phyloP scores from a whole-genome alignment of 2,888 invertebrate species.

The Itoplectis maculator region DNA sequence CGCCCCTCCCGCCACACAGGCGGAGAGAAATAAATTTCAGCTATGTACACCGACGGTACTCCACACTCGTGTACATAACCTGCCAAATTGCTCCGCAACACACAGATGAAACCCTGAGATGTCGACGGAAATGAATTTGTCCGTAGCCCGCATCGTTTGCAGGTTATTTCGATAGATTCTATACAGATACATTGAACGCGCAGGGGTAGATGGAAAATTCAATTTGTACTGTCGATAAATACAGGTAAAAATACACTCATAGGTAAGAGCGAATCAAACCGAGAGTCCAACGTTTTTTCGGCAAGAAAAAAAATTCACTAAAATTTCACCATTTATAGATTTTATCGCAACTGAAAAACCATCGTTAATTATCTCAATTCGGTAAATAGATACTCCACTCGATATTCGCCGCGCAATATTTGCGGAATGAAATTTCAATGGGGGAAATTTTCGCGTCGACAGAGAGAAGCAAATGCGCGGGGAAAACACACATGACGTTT shows the following conservation, averaged over 20 bases:
- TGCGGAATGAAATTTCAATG: no score
- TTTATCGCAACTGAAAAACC: background rate
- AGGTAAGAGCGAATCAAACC: background rate
- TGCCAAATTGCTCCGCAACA: slow-evolving; percentile 12
- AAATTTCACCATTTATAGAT: background rate
- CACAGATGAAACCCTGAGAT: slow-evolving; percentile 12
- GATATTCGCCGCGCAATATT: no score
- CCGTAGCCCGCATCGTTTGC: slow-evolving; percentile 17
- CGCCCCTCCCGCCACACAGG: background rate
- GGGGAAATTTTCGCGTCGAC: no score
- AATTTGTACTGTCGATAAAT: background rate
- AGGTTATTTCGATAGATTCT: slow-evolving; percentile 9
- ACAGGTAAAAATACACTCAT: background rate
- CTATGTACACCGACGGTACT: slow-evolving; percentile 12
- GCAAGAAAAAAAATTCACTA: background rate
- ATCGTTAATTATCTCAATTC: background rate
- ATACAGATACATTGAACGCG: background rate
- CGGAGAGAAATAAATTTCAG: slow-evolving; percentile 45
- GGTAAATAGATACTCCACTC: no score
- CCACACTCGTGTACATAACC: background rate
- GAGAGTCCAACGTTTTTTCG: background rate
- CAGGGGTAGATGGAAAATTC: background rate
- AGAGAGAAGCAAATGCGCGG: no score
- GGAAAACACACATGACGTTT: no score
- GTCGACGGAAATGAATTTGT: slow-evolving; percentile 31